Conservation (phyloP, 1,140 invertebrate genomes). For the Gonatopus flavifemur region DNA sequence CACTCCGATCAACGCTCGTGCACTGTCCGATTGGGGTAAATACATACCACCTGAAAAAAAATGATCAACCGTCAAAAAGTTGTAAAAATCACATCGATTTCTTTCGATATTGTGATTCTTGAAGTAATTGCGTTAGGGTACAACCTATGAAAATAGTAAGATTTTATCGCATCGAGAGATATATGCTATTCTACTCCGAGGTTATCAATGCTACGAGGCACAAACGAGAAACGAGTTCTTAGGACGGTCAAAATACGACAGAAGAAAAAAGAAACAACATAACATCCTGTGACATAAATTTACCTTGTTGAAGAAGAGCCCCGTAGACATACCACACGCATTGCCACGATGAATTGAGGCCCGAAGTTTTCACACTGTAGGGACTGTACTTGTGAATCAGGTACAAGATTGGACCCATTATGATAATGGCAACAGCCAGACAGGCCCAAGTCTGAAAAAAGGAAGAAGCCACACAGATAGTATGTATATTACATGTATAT, state of each 20-base stretch:
- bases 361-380: constrained; percentile 42
- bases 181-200: too few species aligned
- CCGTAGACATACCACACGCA: constrained; percentile 91
- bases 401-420: constrained; percentile 80
- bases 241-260: neutral
- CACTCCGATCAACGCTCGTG: constrained; percentile 82
- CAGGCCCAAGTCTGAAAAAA: constrained; percentile 77
- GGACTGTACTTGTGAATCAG: constrained; percentile 73
- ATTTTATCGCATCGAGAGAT: neutral
- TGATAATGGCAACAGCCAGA: constrained; percentile 68
- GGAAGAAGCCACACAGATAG: too few species aligned
- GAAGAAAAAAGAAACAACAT: neutral
- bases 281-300: neutral
- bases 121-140: neutral
- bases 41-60: constrained; percentile 75
- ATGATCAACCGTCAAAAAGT: neutral
- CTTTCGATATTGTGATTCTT: neutral
- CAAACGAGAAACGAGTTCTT: too few species aligned
- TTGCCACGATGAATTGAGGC: constrained; percentile 56
- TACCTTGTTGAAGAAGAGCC: constrained; percentile 87
- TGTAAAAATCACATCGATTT: constrained; percentile 9
- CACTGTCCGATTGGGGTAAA: constrained; percentile 80
- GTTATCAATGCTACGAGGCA: too few species aligned
- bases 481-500: too few species aligned
- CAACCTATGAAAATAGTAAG: neutral